A percentile compares a stretch with the other conserved stretches of the same genome.
Conservation (phyloP, 30 jellyfish, hydroid and myxozoan genomes). For the Rhopilema esculentum region DNA sequence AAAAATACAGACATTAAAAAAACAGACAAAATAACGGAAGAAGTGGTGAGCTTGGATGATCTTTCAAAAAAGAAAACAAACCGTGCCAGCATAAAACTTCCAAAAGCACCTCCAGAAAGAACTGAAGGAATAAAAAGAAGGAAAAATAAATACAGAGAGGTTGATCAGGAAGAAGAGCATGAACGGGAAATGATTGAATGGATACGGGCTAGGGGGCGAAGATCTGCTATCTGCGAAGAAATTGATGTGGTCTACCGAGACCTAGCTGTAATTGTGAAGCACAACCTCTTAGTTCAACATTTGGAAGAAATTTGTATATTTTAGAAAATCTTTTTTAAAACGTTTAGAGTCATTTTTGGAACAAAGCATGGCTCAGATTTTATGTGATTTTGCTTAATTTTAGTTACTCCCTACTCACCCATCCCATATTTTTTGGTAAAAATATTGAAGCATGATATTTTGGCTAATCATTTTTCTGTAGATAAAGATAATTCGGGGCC, state of each 20-base stretch:
- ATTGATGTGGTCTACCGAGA: constrained; percentile 65
- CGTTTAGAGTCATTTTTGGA: not conserved
- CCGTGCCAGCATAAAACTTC: not conserved
- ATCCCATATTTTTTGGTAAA: too few relatives aligned
- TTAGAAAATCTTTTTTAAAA: constrained; percentile 9
- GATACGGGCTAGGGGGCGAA: constrained; percentile 58
- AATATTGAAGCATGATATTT: too few relatives aligned
- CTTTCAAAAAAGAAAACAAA: not conserved
- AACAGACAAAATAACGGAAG: not conserved
- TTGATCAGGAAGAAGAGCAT: constrained; percentile 27
- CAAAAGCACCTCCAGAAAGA: constrained; percentile 20
- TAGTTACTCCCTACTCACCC: too few relatives aligned
- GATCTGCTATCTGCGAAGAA: constrained; percentile 83
- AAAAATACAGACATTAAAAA: not conserved
- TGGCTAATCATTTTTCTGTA: too few relatives aligned
- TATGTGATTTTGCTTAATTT: too few relatives aligned
- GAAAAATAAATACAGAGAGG: constrained; percentile 11
- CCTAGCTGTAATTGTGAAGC: constrained; percentile 73
- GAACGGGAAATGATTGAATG: constrained; percentile 45
- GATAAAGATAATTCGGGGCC: too few relatives aligned
- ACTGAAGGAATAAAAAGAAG: not conserved
- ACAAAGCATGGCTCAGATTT: not conserved
- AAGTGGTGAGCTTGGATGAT: not conserved
- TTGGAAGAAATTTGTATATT: constrained; percentile 90
- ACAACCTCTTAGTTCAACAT: constrained; percentile 77